Conservation (phyloP, 1,140 invertebrate species). For the Drosophila funebris region DNA sequence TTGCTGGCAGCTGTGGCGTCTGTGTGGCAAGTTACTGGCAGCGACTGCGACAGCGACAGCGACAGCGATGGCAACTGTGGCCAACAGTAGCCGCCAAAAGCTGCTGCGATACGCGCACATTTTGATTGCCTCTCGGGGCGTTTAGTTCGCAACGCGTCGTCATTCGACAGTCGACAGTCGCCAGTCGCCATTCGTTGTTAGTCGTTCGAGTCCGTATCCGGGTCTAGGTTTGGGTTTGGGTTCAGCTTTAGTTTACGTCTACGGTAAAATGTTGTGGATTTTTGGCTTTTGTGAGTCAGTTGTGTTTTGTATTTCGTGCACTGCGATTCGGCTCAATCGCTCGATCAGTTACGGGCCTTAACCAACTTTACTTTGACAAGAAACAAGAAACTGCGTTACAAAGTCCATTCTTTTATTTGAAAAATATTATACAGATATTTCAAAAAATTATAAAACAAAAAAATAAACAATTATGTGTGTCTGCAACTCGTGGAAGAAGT, state of each 20-base stretch:
- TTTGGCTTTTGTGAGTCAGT: slow-evolving; percentile 49
- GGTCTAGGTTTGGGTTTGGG: too few species aligned
- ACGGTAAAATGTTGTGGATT: slow-evolving; percentile 36
- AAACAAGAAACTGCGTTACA: background rate
- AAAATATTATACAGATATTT: background rate
- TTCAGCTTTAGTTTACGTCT: background rate
- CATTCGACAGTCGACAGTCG: slow-evolving; percentile 5
- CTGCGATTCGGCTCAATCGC: slow-evolving; percentile 41
- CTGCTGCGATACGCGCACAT: slow-evolving; percentile 44
- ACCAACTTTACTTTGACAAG: background rate
- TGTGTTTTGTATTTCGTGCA: slow-evolving; percentile 57
- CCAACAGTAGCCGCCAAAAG: slow-evolving; percentile 38
- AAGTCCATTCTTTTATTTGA: background rate
- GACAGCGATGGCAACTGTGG: too few species aligned
- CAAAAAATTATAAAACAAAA: background rate
- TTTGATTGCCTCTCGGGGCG: slow-evolving; percentile 49
- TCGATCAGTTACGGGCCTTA: background rate
- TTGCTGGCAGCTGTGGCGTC: background rate
- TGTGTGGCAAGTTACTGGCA: slow-evolving; percentile 20
- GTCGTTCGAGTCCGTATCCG: slow-evolving; percentile 9
- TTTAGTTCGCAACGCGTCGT: slow-evolving; percentile 25
- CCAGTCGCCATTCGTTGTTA: slow-evolving; percentile 3
- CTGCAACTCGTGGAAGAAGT: background rate
- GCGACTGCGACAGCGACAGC: too few species aligned
- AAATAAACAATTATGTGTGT: background rate